Percentiles rank a stretch among this genome's conserved stretches.
Evolutionary conservation across 2,888 invertebrate species (phyloP).

Genomic region (Nomada lathburiana): DNA sequence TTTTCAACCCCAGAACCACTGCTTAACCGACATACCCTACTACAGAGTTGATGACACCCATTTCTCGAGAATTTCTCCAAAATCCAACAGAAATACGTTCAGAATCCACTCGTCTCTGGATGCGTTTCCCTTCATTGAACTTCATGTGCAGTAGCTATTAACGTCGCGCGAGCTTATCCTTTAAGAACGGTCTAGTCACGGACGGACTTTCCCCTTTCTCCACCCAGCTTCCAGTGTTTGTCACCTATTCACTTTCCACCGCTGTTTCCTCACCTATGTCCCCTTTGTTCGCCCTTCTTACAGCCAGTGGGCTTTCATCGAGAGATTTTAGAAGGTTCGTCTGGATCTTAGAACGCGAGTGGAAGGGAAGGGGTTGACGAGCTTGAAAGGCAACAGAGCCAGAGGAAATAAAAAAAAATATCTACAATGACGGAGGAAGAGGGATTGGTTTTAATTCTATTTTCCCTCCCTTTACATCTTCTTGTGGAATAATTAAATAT

Average conservation of each 20-base stretch:
- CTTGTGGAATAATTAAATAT: no score
- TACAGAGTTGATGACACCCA: conserved; percentile 18
- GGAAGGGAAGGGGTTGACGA: not conserved
- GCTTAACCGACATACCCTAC: conserved; percentile 22
- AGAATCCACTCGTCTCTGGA: conserved; percentile 57
- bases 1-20: conserved; percentile 12
- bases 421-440: not conserved
- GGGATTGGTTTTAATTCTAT: conserved; percentile 6
- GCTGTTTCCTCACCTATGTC: not conserved
- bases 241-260: conserved; percentile 27
- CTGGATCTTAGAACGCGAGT: conserved; percentile 18
- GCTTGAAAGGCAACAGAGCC: not conserved
- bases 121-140: conserved; percentile 22
- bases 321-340: conserved; percentile 25
- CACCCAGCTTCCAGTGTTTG: conserved; percentile 4
- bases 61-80: conserved; percentile 39
- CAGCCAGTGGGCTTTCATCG: conserved; percentile 23
- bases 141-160: conserved; percentile 56
- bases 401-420: conserved; percentile 6
- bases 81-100: conserved; percentile 39
- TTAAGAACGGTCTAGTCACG: conserved; percentile 62
- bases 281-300: not conserved
- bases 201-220: conserved; percentile 37
- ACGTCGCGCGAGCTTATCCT: conserved; percentile 70
- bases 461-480: not conserved